Conservation (phyloP, 2,113 vertebrate genomes). For the Lutjanus erythropterus region DNA sequence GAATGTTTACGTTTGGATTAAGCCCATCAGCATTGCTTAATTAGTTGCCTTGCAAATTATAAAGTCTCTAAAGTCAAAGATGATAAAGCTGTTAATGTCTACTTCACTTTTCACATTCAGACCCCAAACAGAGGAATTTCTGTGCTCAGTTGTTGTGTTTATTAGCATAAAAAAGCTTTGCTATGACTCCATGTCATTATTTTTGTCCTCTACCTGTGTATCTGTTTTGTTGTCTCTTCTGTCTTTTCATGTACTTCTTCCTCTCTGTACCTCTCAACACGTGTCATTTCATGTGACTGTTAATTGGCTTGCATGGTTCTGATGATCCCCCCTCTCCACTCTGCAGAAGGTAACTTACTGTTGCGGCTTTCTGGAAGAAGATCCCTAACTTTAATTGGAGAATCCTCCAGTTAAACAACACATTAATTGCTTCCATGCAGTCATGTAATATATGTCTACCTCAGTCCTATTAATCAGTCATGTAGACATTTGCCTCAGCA, state of each 20-base stretch:
- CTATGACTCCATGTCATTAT: slow-evolving; percentile 50
- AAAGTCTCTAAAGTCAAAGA: slow-evolving; percentile 36
- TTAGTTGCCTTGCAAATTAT: slow-evolving; percentile 41
- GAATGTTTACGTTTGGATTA: slow-evolving; percentile 58
- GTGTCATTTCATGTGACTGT: slow-evolving; percentile 94
- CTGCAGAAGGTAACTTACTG: slow-evolving; percentile 93
- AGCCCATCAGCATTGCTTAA: slow-evolving; percentile 56
- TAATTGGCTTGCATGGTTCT: slow-evolving; percentile 97
- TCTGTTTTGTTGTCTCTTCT: slow-evolving; percentile 91
- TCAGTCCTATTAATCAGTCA: slow-evolving; percentile 61
- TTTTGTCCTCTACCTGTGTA: slow-evolving; percentile 75
- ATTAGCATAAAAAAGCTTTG: slow-evolving; percentile 48
- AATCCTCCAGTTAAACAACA: slow-evolving; percentile 47
- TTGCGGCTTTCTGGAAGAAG: slow-evolving; percentile 35
- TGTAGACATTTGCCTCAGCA: slow-evolving; percentile 60
- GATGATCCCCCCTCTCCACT: slow-evolving; percentile 92
- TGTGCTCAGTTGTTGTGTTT: slow-evolving; percentile 31
- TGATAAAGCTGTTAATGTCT: slow-evolving; percentile 59
- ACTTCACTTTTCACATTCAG: slow-evolving; percentile 49
- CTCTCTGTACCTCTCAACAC: slow-evolving; percentile 94
- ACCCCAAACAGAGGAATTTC: slow-evolving; percentile 46
- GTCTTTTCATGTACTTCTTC: slow-evolving; percentile 91
- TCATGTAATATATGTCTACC: slow-evolving; percentile 49
- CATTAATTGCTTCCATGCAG: slow-evolving; percentile 47
- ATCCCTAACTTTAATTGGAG: slow-evolving; percentile 38